Conservation (phyloP, 2,113 vertebrate genomes). For the Aramus guarauna region DNA sequence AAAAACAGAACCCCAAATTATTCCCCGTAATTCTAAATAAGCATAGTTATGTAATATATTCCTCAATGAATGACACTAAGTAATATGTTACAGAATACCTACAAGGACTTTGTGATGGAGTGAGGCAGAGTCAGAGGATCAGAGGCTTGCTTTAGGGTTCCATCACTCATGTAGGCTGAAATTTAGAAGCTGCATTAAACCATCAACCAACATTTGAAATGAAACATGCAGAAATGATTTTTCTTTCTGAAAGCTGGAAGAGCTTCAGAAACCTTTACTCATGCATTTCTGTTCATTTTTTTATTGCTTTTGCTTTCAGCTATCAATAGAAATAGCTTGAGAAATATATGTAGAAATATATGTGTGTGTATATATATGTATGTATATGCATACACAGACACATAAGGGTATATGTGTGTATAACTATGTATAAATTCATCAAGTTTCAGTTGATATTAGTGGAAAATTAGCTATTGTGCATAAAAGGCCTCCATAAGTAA, state of each 20-base stretch:
- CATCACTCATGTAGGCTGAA: neutral
- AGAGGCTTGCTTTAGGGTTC: neutral
- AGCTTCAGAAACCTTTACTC: neutral
- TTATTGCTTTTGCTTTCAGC: neutral
- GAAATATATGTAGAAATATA: neutral
- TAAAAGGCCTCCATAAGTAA: fast-evolving
- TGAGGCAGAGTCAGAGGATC: neutral
- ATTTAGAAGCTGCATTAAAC: neutral
- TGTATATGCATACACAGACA: neutral
- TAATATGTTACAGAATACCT: neutral
- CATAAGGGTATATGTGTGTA: neutral
- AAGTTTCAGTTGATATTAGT: neutral
- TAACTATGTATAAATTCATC: neutral
- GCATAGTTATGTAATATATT: neutral
- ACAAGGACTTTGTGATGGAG: neutral
- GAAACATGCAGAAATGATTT: neutral
- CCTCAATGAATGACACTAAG: neutral
- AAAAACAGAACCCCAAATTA: slow-evolving; percentile 39
- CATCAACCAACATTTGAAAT: neutral
- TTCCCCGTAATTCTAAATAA: neutral
- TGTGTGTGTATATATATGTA: fast-evolving
- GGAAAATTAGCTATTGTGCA: neutral
- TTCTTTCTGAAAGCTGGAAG: neutral
- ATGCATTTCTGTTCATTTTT: neutral
- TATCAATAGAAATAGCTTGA: neutral